Percentiles rank a stretch among this genome's conserved stretches.
Conservation (phyloP, 2,797 vertebrate species). For the Lepilemur septentrionalis region DNA sequence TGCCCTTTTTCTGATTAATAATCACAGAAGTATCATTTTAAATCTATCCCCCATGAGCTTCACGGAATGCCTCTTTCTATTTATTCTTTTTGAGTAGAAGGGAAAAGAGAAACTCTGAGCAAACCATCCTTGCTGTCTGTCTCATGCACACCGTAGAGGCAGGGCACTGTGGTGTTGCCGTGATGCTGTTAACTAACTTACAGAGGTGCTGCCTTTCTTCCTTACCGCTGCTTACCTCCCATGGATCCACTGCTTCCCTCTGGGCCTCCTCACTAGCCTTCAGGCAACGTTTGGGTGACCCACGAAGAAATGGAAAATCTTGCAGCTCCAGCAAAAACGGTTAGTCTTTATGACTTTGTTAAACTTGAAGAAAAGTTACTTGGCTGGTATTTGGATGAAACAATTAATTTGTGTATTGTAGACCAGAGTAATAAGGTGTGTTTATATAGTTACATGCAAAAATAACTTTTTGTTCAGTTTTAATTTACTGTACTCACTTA, state of each 20-base stretch:
- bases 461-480: not conserved
- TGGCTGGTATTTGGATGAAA: not conserved
- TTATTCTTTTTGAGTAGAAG: not conserved
- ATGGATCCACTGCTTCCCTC: conserved; percentile 88
- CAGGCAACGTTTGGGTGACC: conserved; percentile 99
- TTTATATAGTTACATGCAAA: not conserved
- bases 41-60: not conserved
- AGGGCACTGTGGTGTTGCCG: conserved; percentile 85
- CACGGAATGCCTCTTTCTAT: not conserved
- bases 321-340: conserved; percentile 97
- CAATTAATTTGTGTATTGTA: not conserved
- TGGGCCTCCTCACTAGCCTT: conserved; percentile 91
- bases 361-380: not conserved
- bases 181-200: conserved; percentile 94
- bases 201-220: conserved; percentile 98
- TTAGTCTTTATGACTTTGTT: conserved; percentile 86
- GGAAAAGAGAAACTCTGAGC: not conserved
- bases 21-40: not conserved
- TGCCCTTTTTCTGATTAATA: not conserved
- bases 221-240: conserved; percentile 96
- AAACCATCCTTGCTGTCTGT: not conserved
- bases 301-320: conserved; percentile 99
- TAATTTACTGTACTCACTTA: not conserved
- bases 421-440: not conserved
- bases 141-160: conserved; percentile 35